Conservation (phyloP, 2,888 invertebrate species). For the Drosophila suboccidentalis region DNA sequence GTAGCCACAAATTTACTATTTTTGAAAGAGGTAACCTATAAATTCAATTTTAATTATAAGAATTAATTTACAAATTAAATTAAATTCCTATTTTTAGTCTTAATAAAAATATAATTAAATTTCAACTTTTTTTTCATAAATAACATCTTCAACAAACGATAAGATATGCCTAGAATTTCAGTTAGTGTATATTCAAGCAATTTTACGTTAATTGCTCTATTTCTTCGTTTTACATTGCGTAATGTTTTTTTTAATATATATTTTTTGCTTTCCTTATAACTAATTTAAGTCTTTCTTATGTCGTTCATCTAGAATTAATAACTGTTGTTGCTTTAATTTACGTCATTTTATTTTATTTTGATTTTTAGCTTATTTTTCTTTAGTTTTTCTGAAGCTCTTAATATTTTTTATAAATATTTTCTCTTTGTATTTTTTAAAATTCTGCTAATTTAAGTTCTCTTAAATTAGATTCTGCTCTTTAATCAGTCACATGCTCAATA, state of each 20-base stretch:
- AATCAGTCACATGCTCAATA: background rate
- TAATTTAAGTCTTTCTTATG: background rate
- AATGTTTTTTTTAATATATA: conserved; percentile 2
- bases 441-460: background rate
- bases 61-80: too few relatives aligned
- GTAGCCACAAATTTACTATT: background rate
- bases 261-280: conserved; percentile 11
- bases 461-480: background rate
- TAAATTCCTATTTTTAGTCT: too few relatives aligned
- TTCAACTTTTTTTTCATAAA: too few relatives aligned
- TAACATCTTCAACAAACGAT: too few relatives aligned
- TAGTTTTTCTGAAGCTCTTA: background rate
- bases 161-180: background rate
- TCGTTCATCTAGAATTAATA: background rate
- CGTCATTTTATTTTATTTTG: background rate
- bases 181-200: conserved; percentile 4
- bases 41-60: too few relatives aligned
- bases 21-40: too few relatives aligned
- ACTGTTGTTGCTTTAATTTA: background rate
- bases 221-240: background rate
- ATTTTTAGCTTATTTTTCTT: background rate
- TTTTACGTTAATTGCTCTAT: background rate
- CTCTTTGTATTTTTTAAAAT: background rate
- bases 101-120: too few relatives aligned
- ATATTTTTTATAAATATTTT: background rate